phyloP scores from a whole-genome alignment of 2,113 vertebrate genomes.

The Paramormyrops kingsleyae region DNA sequence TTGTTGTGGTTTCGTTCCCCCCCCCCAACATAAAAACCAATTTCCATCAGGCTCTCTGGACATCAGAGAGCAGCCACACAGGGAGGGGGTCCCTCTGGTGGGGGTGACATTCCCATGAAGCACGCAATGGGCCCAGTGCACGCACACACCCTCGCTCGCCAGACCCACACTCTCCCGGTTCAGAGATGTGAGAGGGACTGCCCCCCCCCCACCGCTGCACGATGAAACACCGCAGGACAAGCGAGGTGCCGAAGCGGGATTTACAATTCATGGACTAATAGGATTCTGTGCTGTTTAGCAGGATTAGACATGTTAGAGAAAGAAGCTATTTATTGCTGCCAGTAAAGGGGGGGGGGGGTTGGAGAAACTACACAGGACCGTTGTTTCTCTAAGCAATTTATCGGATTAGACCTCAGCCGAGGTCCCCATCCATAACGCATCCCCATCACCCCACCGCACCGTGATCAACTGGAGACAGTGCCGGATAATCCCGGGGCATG shows the following conservation, averaged over 20 bases:
- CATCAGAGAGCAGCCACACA: background rate
- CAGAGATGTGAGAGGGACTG: background rate
- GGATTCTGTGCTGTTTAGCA: conserved; percentile 78
- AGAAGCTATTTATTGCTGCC: conserved; percentile 69
- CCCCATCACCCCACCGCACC: background rate
- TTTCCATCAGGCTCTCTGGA: background rate
- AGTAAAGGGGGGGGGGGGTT: conserved; percentile 57
- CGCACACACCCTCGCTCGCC: background rate
- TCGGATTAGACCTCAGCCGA: conserved; percentile 47
- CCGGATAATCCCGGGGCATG: background rate
- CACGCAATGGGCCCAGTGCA: background rate
- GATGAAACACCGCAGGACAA: conserved; percentile 43
- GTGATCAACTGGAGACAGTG: background rate
- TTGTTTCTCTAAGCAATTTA: conserved; percentile 57
- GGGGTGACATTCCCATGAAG: background rate
- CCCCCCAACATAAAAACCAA: background rate
- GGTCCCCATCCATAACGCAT: conserved; percentile 9
- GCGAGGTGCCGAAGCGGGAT: conserved; percentile 62
- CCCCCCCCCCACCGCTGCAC: conserved; percentile 15
- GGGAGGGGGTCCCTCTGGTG: background rate
- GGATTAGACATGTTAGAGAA: conserved; percentile 76
- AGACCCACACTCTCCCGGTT: background rate
- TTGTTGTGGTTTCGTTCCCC: background rate
- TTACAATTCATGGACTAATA: conserved; percentile 78
- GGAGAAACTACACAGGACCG: conserved; percentile 40